Base-by-base conservation (phyloP, 2,888 invertebrate species). In the Chrysotoxum bicinctum region DNA sequence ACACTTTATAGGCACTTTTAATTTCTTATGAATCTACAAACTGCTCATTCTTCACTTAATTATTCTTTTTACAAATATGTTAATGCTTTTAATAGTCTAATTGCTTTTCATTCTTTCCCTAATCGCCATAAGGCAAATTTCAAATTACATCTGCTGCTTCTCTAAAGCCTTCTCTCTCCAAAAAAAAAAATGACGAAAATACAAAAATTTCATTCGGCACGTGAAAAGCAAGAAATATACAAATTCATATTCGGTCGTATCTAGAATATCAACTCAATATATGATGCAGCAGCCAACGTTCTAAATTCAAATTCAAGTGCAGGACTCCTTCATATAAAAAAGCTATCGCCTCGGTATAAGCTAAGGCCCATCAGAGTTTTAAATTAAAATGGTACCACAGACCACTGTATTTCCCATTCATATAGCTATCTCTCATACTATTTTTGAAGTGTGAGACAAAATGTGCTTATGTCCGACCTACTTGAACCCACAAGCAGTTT, bases 401-500 rank as follows among this genome's bases (percentile, higher is more conserved):
- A n/a, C 21, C 58, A 37, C 35, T 60, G 23, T 7, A 6, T 21
- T 21, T 14, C 3, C 30, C 9, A 30, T 9, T 4, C 9, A 10
- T 16, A 32, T 8, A 23, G 50, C 8, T n/a, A 23, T 56, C 7
- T 32, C 16, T 30, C 32, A 23, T 23, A 14, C 3, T 14, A 21
- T 23, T 35, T 37, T 9, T 37, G 37, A 60, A 60, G 8, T 37
- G 23, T n/a, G 14, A 60, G 58, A 23, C 58, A 35, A 26, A 62
- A 48, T 50, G 30, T 30, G 9, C 69, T 56, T 30, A 16, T 50
- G 43, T 76, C 52, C 60, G 37, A 45, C 50, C 43, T 40, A 66
- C 70, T 72, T 70, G 64, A 56, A 75, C 32, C 48, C 50, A 40
- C 64, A 54, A 58, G 37, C 43, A 77, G 60, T 52, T 52, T 16